Base-by-base conservation (phyloP, 2,888 invertebrate genomes). In the Marasmarcha lunaedactyla region DNA sequence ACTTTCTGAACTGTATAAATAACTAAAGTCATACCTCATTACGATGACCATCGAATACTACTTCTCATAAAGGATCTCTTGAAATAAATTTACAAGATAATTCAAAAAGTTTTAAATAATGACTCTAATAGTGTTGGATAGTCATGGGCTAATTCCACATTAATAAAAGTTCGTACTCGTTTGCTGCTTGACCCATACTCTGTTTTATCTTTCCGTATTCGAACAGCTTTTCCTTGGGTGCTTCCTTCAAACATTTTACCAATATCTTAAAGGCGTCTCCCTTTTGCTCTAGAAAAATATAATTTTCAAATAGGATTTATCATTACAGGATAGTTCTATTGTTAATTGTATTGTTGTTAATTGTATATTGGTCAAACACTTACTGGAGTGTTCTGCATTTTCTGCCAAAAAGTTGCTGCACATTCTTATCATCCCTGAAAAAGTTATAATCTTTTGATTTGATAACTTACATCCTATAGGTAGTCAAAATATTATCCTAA, bases 331-430 rank as follows among this genome's bases (percentile, higher is more conserved):
- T 25, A 35, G 11, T 11, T 15, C 36, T 15, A 27, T 38, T 33
- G 15, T 11, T 27, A 35, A n/a, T n/a, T n/a, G n/a, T n/a, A n/a
- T 11, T 14, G 36, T 34, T 30, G 9, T 36, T 33, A 35, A 25
- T 4, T 39, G 10, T 34, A 30, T 25, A 36, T n/a, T 7, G 3
- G 30, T 30, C 4, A 30, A 10, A 30, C 2, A 7, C 73, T 62
- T 58, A 79, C 79, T 77, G 37, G 67, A 69, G 40, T 52, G 54
- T 49, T 77, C 76, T 1, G 77, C 78, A 45, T 58, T 15, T 48
- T 79, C 71, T 1, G 79, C 71, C 33, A 79, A 54, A 50, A 62
- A 72, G 43, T 74, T 67, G 0, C 68, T 52, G 39, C 68, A 71
- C 40, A 73, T 68, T 5, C 70, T 55, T 14, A 77, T 52, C 43